Percentiles rank a stretch among this genome's conserved stretches.
Evolutionary conservation across 2,888 invertebrate species (phyloP).

Genomic region (Dioctria linearis): DNA sequence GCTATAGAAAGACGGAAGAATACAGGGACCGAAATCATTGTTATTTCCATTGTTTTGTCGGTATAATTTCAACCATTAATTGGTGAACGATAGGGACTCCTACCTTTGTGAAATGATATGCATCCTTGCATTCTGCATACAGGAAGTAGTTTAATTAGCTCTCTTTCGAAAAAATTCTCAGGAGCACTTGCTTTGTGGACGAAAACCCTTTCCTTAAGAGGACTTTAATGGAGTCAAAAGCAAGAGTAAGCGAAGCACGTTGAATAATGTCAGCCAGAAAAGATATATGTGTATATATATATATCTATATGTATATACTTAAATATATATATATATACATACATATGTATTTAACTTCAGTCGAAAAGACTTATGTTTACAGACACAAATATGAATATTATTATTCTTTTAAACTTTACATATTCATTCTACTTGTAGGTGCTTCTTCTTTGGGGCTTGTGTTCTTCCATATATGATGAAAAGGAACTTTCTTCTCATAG

Average conservation of each 20-base stretch:
- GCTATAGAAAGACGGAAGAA: no score
- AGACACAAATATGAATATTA: background rate
- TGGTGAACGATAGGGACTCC: slow-evolving; percentile 5
- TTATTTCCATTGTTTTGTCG: slow-evolving; percentile 23
- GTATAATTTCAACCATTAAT: slow-evolving; percentile 32
- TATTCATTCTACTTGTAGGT: slow-evolving; percentile 5
- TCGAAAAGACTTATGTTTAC: background rate
- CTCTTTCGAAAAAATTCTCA: slow-evolving; percentile 24
- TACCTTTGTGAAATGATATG: background rate
- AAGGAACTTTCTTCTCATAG: background rate
- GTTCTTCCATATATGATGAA: background rate
- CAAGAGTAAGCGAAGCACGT: slow-evolving; percentile 24
- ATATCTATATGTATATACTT: no score
- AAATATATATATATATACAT: no score
- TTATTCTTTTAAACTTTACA: slow-evolving; percentile 2
- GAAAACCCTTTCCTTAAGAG: slow-evolving; percentile 35
- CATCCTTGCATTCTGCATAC: slow-evolving; percentile 3
- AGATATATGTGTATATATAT: background rate
- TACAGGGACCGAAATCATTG: slow-evolving; percentile 12
- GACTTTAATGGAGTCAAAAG: slow-evolving; percentile 30
- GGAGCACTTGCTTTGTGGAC: slow-evolving; percentile 48
- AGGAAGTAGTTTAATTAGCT: slow-evolving; percentile 49
- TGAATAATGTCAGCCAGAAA: background rate
- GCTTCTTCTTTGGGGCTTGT: background rate
- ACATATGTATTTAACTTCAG: background rate